Evolutionary conservation across 2,113 vertebrate species (phyloP), one percentile per base, ranked within the genome.

Genomic region (Phylloscopus trochiloides): DNA sequence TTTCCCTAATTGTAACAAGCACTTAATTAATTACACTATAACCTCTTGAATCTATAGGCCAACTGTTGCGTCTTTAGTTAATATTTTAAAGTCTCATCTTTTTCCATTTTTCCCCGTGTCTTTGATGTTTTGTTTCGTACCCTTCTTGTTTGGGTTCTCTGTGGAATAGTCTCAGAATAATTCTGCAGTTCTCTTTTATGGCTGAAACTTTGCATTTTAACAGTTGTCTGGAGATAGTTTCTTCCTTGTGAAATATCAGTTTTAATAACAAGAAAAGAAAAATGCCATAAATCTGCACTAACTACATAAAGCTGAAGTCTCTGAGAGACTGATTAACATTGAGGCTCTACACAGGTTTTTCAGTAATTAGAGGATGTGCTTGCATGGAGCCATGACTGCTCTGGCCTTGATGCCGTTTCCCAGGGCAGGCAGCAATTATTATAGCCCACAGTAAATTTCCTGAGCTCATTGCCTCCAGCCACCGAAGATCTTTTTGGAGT

Each of bases 321-420:
- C 99, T 97, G 95, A 98, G 99, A 99, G 99, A 99, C 99, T 99
- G 99, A 99, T 99, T 99, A 99, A 99, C 99, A 99, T 98, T 97
- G 97, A 98, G 98, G 96, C 97, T 98, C 97, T 94, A 97, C 97
- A 96, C 98, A 96, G 98, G 97, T 98, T 98, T 98, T 98, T 97
- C 98, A 97, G 95, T 99, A 99, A 99, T 99, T 99, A 99, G 96
- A 98, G 97, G 97, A 98, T 98, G 94, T 98, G 98, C 97, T 98
- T 97, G 98, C 98, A 97, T 97, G 98, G 97, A 98, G 98, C 97
- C 97, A 87, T 31, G 96, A 93, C 98, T 96, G 92, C 96, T 96
- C 94, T 75, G 97, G 98, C 98, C 98, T 99, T 99, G 98, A 99
- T 99, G 98, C 98, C 87, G 94, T 98, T 98, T 99, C 98, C 98